phyloP scores from a whole-genome alignment of 2,888 invertebrate genomes.

The Epistrophe eligans region DNA sequence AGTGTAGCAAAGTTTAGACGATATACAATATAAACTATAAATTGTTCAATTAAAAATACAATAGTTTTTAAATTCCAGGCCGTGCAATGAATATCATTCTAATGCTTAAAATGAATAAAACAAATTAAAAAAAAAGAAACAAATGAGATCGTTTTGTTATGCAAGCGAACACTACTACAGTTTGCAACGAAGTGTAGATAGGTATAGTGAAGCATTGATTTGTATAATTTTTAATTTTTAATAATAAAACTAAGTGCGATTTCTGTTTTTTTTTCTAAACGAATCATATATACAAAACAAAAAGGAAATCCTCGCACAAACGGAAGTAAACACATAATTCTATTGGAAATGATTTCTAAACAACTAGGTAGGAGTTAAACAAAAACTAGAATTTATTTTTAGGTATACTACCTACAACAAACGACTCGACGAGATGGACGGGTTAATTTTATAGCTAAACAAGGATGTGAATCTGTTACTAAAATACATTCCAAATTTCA shows the following conservation, averaged over 20 bases:
- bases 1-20: constrained; percentile 63
- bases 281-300: neutral
- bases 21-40: constrained; percentile 50
- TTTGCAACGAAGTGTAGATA: neutral
- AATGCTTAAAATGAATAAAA: constrained; percentile 42
- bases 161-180: constrained; percentile 33
- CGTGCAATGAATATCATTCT: constrained; percentile 65
- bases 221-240: neutral
- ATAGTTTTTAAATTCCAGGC: constrained; percentile 65
- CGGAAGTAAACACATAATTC: constrained; percentile 29
- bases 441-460: neutral
- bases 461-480: neutral
- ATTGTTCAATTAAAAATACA: constrained; percentile 65
- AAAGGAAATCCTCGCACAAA: constrained; percentile 9
- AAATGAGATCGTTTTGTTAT: constrained; percentile 25
- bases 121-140: neutral
- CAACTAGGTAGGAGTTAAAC: constrained; percentile 4
- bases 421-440: neutral
- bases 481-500: neutral
- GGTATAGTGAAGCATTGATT: neutral
- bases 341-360: constrained; percentile 38
- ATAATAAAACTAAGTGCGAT: neutral
- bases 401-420: neutral
- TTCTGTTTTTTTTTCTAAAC: neutral
- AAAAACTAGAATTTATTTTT: constrained; percentile 27